A percentile compares a stretch with the other conserved stretches of the same genome.
Evolutionary conservation across 2,797 vertebrate species (phyloP).

Genomic region (Lagothrix lagotricha): DNA sequence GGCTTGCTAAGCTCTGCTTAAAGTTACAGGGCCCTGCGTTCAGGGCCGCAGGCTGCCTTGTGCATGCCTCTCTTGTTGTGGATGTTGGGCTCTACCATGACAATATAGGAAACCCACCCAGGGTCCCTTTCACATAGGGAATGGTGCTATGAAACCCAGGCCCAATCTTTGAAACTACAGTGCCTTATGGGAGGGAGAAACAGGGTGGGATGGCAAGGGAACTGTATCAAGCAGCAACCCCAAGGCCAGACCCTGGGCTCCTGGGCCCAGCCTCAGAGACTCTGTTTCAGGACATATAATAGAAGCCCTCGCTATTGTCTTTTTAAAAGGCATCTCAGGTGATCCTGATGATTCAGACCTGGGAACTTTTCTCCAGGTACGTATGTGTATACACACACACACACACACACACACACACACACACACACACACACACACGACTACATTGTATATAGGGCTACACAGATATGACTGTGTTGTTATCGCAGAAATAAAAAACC

Average conservation of each 20-base stretch:
- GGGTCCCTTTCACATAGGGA: not conserved
- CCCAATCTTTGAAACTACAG: not conserved
- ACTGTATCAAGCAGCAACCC: not conserved
- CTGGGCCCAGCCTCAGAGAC: not conserved
- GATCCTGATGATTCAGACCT: not conserved
- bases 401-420: not conserved
- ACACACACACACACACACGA: not conserved
- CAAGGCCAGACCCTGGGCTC: not conserved
- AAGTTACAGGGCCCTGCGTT: not conserved
- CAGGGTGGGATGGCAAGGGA: not conserved
- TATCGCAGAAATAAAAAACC: not conserved
- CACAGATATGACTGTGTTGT: not conserved
- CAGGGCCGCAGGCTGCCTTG: not conserved
- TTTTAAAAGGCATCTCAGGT: not conserved
- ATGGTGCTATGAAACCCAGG: not conserved
- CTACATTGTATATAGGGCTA: not conserved
- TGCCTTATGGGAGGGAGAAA: not conserved
- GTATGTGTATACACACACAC: not conserved
- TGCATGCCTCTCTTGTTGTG: not conserved
- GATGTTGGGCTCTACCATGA: not conserved
- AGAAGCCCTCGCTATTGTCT: not conserved
- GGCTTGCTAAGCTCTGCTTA: not conserved
- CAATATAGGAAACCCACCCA: fast-evolving
- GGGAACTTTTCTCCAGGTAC: not conserved
- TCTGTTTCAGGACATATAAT: not conserved